Conservation (phyloP, 2,797 vertebrate genomes). For the Notolabrus celidotus region DNA sequence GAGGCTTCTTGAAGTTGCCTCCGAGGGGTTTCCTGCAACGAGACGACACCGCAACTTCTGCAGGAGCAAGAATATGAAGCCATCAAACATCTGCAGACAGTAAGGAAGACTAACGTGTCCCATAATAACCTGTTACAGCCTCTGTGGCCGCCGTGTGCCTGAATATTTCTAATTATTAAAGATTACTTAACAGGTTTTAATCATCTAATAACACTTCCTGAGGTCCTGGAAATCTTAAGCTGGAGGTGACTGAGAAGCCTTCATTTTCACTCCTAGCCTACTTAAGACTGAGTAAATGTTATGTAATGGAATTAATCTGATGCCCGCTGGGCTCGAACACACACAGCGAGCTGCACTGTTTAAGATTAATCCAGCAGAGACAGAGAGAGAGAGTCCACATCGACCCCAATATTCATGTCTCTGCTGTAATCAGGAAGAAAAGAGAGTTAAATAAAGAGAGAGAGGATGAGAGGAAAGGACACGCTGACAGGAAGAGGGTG, state of each 20-base stretch:
- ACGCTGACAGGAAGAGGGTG: background rate
- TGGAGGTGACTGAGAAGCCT: constrained; percentile 45
- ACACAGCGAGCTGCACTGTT: constrained; percentile 24
- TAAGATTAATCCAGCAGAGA: constrained; percentile 16
- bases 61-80: too few relatives aligned
- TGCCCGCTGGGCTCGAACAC: constrained; percentile 18
- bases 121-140: too few relatives aligned
- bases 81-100: too few relatives aligned
- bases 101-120: too few relatives aligned
- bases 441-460: constrained; percentile 13
- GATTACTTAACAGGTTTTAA: constrained; percentile 43
- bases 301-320: constrained; percentile 61
- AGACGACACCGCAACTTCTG: too few relatives aligned
- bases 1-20: background rate
- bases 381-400: background rate
- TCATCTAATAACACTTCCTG: constrained; percentile 35
- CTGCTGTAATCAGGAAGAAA: constrained; percentile 18
- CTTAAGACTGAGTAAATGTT: constrained; percentile 59
- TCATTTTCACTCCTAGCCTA: constrained; percentile 38
- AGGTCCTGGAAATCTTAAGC: constrained; percentile 37
- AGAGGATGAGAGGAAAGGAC: background rate
- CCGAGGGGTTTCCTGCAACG: too few relatives aligned
- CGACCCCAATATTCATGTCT: constrained; percentile 9
- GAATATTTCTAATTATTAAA: constrained; percentile 27
- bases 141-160: constrained; percentile 2